Evolutionary conservation across 2,888 invertebrate species (phyloP).

Genomic region (Oligia strigilis): DNA sequence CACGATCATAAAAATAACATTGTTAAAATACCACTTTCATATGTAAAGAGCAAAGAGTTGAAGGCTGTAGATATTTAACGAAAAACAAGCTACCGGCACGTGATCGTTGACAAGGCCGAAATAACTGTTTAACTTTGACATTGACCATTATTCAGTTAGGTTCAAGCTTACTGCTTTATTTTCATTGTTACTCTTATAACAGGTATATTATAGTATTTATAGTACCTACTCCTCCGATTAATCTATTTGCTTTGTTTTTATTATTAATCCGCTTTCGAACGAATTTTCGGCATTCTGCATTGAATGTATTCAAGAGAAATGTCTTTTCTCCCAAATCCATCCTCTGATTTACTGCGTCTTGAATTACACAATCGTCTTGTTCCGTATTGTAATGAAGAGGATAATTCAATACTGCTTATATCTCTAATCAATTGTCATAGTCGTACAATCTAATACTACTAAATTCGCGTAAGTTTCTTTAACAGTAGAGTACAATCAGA

Average conservation of each 20-base stretch:
- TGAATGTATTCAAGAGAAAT: constrained; percentile 4
- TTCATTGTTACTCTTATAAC: constrained; percentile 20
- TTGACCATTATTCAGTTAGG: constrained; percentile 54
- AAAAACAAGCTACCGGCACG: constrained; percentile 37
- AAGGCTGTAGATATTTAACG: constrained; percentile 42
- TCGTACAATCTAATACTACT: constrained; percentile 19
- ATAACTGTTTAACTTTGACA: constrained; percentile 61
- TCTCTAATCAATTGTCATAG: constrained; percentile 10
- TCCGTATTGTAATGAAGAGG: not conserved
- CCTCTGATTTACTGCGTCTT: not conserved
- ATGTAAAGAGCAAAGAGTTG: constrained; percentile 27
- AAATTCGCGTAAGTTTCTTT: constrained; percentile 5
- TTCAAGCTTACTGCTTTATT: constrained; percentile 52
- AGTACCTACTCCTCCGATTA: not conserved
- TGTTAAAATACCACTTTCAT: constrained; percentile 36
- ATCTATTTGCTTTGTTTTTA: constrained; percentile 7
- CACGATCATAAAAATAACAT: constrained; percentile 21
- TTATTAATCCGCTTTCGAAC: constrained; percentile 2
- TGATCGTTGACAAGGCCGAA: constrained; percentile 53
- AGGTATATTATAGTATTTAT: not conserved
- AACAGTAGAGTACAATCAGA: constrained; percentile 16
- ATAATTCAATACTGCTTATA: constrained; percentile 4
- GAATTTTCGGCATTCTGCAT: not conserved
- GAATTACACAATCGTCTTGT: constrained; percentile 17
- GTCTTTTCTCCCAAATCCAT: constrained; percentile 1